Evolutionary conservation across 2,888 invertebrate species (phyloP).

Genomic region (Exocentrus adspersus): DNA sequence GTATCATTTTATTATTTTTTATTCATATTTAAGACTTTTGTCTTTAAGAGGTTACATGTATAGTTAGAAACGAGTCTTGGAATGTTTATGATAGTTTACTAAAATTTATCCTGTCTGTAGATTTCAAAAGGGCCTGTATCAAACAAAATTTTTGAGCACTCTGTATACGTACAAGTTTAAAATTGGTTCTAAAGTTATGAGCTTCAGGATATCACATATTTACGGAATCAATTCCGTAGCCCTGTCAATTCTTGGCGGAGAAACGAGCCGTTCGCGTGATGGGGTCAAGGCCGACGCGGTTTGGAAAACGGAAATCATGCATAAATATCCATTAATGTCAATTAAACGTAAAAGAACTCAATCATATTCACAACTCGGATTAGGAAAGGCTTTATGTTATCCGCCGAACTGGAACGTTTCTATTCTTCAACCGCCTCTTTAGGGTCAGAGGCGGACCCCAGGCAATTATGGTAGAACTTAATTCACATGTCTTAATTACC

Average conservation of each 20-base stretch:
- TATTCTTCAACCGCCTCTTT: conserved; percentile 16
- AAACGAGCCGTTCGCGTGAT: conserved; percentile 35
- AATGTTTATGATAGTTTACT: no score
- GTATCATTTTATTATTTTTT: no score
- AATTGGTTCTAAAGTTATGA: not conserved
- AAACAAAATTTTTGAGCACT: no score
- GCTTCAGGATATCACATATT: conserved; percentile 7
- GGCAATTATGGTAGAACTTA: not conserved
- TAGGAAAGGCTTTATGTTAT: conserved; percentile 26
- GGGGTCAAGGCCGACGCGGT: conserved; percentile 36
- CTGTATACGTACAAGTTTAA: not conserved
- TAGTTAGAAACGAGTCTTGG: no score
- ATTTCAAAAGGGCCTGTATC: no score
- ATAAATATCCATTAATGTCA: conserved; percentile 44
- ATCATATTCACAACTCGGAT: conserved; percentile 25
- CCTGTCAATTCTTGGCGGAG: conserved; percentile 18
- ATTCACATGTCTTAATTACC: not conserved
- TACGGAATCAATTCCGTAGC: conserved; percentile 14
- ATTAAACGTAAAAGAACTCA: conserved; percentile 34
- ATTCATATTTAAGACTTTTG: no score
- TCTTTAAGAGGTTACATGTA: no score
- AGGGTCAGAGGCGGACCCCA: conserved; percentile 10
- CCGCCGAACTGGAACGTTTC: conserved; percentile 24
- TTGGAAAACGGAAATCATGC: conserved; percentile 41
- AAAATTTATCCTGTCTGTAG: no score